These are phyloP conservation scores for Hypocryptadius cinnamomeus DNA, from an alignment of 2,113 vertebrate species.

Conservation along the genomic window DNA sequence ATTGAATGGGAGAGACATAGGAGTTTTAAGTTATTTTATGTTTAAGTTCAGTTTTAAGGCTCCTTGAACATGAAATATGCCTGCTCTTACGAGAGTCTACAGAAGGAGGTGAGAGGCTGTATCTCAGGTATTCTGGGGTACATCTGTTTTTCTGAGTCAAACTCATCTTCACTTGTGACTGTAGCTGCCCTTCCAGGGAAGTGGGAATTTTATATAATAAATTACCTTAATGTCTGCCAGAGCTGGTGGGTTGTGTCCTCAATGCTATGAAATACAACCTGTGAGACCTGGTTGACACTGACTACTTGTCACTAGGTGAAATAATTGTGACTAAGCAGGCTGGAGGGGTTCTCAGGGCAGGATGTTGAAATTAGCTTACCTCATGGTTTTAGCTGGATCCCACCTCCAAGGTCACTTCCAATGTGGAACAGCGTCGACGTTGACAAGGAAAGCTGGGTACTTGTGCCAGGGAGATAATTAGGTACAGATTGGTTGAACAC, in stretches of 20 bases:
- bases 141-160: not conserved
- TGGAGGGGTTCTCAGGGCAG: not conserved
- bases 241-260: not conserved
- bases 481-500: not conserved
- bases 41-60: not conserved
- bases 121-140: not conserved
- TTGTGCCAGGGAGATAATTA: not conserved
- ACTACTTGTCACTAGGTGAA: not conserved
- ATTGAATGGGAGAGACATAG: not conserved
- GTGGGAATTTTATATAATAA: not conserved
- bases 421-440: not conserved
- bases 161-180: not conserved
- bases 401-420: not conserved
- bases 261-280: not conserved
- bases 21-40: not conserved
- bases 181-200: not conserved
- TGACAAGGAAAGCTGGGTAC: not conserved
- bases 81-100: not conserved
- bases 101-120: not conserved
- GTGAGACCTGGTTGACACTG: not conserved
- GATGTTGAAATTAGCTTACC: not conserved
- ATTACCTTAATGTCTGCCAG: not conserved
- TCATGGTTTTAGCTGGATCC: not conserved
- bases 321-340: not conserved
- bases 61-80: not conserved